A percentile compares a stretch with the other conserved stretches of the same genome.
Evolutionary conservation across 2,797 vertebrate species (phyloP).

Genomic region (Leptodactylus fallax): DNA sequence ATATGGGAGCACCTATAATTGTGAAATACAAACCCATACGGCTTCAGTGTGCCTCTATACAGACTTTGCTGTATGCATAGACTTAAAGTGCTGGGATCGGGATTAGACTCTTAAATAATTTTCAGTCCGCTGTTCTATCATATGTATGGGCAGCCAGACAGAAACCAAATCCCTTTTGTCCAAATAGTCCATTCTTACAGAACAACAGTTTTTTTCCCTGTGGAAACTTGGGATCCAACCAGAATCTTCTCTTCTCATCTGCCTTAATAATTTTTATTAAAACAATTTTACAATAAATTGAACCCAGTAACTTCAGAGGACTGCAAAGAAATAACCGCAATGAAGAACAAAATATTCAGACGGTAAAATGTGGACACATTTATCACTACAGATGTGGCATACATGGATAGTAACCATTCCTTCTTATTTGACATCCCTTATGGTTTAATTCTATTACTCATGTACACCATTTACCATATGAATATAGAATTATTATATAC

Average conservation of each 20-base stretch:
- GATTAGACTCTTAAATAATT: background rate
- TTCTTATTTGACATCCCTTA: background rate
- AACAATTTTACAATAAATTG: background rate
- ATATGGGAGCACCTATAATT: background rate
- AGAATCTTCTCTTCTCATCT: background rate
- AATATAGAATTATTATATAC: background rate
- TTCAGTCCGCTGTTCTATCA: background rate
- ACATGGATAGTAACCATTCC: background rate
- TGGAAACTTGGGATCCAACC: background rate
- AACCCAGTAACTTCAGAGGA: background rate
- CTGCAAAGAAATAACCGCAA: background rate
- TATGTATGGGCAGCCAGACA: background rate
- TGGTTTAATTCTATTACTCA: background rate
- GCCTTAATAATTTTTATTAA: background rate
- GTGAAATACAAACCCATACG: background rate
- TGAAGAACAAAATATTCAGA: background rate
- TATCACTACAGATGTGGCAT: background rate
- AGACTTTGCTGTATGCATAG: background rate
- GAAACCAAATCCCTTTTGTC: background rate
- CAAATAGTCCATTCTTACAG: background rate
- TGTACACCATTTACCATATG: background rate
- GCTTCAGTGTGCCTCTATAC: background rate
- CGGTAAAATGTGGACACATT: background rate
- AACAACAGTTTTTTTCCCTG: background rate
- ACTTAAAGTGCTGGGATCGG: background rate